Evolutionary conservation across 2,113 vertebrate genomes (phyloP), one percentile per base, ranked within the genome.

Genomic region (Parotia lawesii): DNA sequence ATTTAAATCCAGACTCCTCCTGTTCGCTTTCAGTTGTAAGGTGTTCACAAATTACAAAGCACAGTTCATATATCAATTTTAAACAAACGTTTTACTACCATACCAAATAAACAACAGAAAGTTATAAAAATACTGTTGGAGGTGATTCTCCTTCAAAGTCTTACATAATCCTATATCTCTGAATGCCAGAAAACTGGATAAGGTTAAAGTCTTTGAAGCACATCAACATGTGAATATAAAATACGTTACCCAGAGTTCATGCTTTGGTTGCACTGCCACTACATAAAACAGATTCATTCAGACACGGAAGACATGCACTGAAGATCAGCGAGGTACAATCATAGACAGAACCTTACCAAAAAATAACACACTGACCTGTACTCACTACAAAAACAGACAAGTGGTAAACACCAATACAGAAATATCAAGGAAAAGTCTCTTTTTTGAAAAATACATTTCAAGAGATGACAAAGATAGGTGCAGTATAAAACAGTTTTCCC

Each of bases 221-320:
- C 58, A 91, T 56, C 90, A 57, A 77, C 33, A 12, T 29, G 44
- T 72, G 73, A 88, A 80, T 71, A 88, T n/a, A 85, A 87, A 90
- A 58, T 28, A 76, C 12, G 0, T 44, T 86, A 86, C 50, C 74
- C 73, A 81, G 87, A 93, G 58, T 54, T 95, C 93, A 93, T 60
- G 90, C 87, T 75, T 88, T 74, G 78, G n/a, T 77, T 86, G 64
- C 87, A 72, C 64, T 85, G 35, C 48, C 75, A 74, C 81, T 86
- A 77, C 85, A 93, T 56, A 50, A 93, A 96, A 74, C 40, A 91
- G 84, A 94, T 72, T 64, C n/a, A 48, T 76, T 93, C 66, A 76
- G 64, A 94, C 89, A 87, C 9, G 1, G 35, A 85, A 87, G 65
- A 87, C 87, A 85, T 61, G 87, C 87, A 94, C 71, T 71, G 44